Conservation (phyloP, 2,888 invertebrate species). For the Drosophila colorata region DNA sequence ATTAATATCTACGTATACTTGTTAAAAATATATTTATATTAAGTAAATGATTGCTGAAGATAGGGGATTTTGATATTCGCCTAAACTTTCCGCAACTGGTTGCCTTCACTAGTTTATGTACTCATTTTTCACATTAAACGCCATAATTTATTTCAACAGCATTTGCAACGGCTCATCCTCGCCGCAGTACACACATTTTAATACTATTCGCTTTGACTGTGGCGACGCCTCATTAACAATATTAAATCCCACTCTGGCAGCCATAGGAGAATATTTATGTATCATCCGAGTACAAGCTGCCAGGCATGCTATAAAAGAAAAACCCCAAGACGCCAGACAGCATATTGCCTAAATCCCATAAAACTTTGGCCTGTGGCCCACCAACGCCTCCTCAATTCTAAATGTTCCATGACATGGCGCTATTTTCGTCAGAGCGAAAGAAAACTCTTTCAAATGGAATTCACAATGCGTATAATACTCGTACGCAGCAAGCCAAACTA, state of each 20-base stretch:
- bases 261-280: slow-evolving; percentile 37
- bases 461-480: slow-evolving; percentile 30
- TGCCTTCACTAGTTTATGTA: slow-evolving; percentile 61
- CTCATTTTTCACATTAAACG: slow-evolving; percentile 76
- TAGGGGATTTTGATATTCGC: slow-evolving; percentile 19
- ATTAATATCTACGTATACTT: no score
- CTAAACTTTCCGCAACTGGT: slow-evolving; percentile 15
- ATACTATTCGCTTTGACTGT: slow-evolving; percentile 70
- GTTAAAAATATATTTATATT: no score
- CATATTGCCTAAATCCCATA: slow-evolving; percentile 64
- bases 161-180: slow-evolving; percentile 58
- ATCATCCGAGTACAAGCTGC: slow-evolving; percentile 28
- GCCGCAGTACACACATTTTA: slow-evolving; percentile 62
- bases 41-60: not conserved
- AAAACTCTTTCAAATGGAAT: slow-evolving; percentile 67
- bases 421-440: slow-evolving; percentile 62
- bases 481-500: slow-evolving; percentile 24
- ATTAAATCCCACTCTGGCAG: slow-evolving; percentile 62
- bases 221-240: slow-evolving; percentile 79
- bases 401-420: slow-evolving; percentile 78
- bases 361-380: slow-evolving; percentile 56
- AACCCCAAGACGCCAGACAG: slow-evolving; percentile 46
- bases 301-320: slow-evolving; percentile 47
- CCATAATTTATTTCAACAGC: slow-evolving; percentile 74
- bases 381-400: slow-evolving; percentile 70